phyloP scores from a whole-genome alignment of 2,113 vertebrate genomes.

The Lucifuga dentata region DNA sequence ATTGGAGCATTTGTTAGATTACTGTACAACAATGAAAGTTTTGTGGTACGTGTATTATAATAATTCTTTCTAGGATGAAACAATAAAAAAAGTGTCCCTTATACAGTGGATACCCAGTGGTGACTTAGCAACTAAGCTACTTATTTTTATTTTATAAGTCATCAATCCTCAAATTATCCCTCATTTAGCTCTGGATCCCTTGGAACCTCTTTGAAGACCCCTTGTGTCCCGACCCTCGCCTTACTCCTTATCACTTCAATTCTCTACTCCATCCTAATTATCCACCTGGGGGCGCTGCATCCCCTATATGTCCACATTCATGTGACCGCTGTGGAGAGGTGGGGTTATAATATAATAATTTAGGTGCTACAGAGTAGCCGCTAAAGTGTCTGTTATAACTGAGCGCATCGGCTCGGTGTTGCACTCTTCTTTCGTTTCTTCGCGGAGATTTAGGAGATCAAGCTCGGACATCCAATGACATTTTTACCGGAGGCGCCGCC shows the following conservation, averaged over 20 bases:
- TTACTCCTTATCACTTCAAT: no score
- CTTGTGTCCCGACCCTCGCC: constrained; percentile 15
- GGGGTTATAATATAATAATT: constrained; percentile 76
- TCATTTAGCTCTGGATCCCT: neutral
- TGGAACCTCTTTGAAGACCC: constrained; percentile 9
- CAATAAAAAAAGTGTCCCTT: no score
- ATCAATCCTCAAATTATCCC: neutral
- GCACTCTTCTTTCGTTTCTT: constrained; percentile 1
- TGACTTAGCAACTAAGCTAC: no score
- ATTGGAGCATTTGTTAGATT: no score
- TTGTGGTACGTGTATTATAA: no score
- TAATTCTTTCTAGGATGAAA: no score
- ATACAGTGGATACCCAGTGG: no score
- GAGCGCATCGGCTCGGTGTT: constrained; percentile 32
- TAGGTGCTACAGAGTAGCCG: constrained; percentile 67
- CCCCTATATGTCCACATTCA: constrained; percentile 42
- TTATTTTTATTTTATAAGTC: neutral
- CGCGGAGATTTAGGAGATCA: constrained; percentile 17
- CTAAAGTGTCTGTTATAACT: constrained; percentile 58
- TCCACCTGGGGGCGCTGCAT: constrained; percentile 63
- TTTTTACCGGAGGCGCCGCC: constrained; percentile 40
- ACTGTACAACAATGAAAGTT: no score
- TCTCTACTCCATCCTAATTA: neutral
- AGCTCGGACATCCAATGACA: constrained; percentile 59
- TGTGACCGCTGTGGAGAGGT: constrained; percentile 76